phyloP scores from a whole-genome alignment of 2,797 vertebrate genomes.

The Melanogrammus aeglefinus region DNA sequence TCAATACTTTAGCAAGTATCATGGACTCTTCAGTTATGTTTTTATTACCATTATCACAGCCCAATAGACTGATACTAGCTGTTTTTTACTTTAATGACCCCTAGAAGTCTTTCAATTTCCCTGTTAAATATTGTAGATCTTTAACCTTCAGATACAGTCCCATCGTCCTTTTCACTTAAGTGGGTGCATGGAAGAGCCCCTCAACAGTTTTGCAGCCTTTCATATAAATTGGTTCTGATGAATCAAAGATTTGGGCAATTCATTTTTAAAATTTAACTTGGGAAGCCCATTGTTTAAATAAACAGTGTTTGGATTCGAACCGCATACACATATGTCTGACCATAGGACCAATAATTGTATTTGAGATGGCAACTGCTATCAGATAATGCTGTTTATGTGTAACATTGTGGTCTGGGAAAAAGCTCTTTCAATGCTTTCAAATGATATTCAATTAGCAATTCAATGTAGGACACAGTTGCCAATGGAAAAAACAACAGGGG shows the following conservation, averaged over 20 bases:
- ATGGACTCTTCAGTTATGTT: too few species aligned
- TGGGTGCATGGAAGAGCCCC: slow-evolving; percentile 9
- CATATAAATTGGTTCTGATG: slow-evolving; percentile 32
- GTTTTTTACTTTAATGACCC: too few species aligned
- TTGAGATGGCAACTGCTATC: too few species aligned
- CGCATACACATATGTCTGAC: slow-evolving; percentile 35
- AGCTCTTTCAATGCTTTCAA: too few species aligned
- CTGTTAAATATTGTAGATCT: slow-evolving; percentile 27
- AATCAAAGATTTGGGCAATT: slow-evolving; percentile 35
- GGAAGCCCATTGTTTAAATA: slow-evolving; percentile 32
- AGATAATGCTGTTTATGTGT: too few species aligned
- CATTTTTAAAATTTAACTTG: slow-evolving; percentile 37
- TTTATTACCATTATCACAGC: too few species aligned
- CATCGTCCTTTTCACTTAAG: slow-evolving; percentile 33
- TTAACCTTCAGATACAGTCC: slow-evolving; percentile 33
- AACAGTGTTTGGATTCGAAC: slow-evolving; percentile 34
- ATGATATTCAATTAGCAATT: too few species aligned
- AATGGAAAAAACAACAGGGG: too few species aligned
- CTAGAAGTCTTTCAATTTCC: slow-evolving; percentile 9
- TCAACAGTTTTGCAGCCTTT: slow-evolving; percentile 36
- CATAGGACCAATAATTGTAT: background rate
- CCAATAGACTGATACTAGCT: too few species aligned
- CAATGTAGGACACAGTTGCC: too few species aligned
- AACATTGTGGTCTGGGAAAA: too few species aligned
- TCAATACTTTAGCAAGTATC: too few species aligned